These are phyloP conservation scores for Otocyon megalotis DNA, from an alignment of 2,113 vertebrate genomes.

Conservation along the genomic window DNA sequence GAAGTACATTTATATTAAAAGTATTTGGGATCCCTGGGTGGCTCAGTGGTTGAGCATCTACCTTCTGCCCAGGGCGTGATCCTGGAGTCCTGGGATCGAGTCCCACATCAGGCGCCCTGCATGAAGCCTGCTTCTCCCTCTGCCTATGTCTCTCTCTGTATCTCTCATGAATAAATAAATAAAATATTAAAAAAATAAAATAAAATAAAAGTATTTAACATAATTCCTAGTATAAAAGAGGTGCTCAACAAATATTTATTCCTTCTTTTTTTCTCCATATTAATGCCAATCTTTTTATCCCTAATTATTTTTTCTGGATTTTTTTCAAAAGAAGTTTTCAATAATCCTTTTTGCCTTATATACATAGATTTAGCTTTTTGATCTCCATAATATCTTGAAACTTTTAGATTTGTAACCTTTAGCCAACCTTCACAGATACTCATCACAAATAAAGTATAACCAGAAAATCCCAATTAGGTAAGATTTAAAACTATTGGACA, in stretches of 20 bases:
- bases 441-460: not conserved
- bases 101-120: too few relatives aligned
- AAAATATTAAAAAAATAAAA: too few relatives aligned
- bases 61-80: too few relatives aligned
- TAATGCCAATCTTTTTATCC: not conserved
- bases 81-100: too few relatives aligned
- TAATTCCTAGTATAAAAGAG: not conserved
- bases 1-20: constrained; percentile 1
- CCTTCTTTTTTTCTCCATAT: not conserved
- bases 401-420: not conserved
- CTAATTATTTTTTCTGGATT: not conserved
- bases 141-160: too few relatives aligned
- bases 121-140: too few relatives aligned
- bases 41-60: too few relatives aligned
- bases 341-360: not conserved
- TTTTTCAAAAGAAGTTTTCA: not conserved
- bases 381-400: not conserved
- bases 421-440: not conserved
- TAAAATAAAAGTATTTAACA: not conserved
- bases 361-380: not conserved
- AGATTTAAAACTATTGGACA: not conserved
- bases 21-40: not conserved
- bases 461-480: not conserved
- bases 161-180: too few relatives aligned
- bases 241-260: not conserved